These are phyloP conservation scores for Trichomalopsis sarcophagae DNA, from an alignment of 1,140 invertebrate species.

Conservation along the genomic window DNA sequence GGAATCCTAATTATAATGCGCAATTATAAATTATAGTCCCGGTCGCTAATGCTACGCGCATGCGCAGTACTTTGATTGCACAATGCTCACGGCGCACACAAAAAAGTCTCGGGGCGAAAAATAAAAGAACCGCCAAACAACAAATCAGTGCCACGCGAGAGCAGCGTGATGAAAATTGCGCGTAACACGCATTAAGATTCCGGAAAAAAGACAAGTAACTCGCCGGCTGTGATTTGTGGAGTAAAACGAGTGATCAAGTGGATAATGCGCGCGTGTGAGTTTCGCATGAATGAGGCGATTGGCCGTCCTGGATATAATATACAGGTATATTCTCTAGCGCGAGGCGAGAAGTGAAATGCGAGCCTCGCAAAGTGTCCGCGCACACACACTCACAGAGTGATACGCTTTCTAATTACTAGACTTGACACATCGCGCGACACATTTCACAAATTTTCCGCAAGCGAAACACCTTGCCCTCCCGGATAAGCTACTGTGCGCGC, in stretches of 20 bases:
- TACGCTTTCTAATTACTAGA: constrained; percentile 53
- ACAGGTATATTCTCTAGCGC: background rate
- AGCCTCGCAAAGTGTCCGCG: background rate
- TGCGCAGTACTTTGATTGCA: background rate
- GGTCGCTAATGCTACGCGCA: too few relatives aligned
- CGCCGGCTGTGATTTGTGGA: background rate
- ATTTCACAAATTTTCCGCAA: background rate
- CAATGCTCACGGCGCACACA: background rate
- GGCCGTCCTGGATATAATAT: background rate
- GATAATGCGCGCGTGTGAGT: constrained; percentile 18
- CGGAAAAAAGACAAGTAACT: background rate
- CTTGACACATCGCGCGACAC: background rate
- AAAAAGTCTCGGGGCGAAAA: background rate
- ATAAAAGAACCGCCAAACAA: background rate
- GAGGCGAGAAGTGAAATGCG: constrained; percentile 22
- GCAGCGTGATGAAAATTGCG: background rate
- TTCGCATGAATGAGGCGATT: constrained; percentile 15
- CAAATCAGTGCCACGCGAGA: background rate
- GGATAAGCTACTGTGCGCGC: background rate
- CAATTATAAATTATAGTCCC: background rate
- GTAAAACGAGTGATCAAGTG: constrained; percentile 29
- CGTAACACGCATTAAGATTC: background rate
- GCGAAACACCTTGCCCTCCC: background rate
- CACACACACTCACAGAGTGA: constrained; percentile 8
- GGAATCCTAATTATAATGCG: background rate